These are phyloP conservation scores for Bubo scandiacus DNA, from an alignment of 2,113 vertebrate species.

Conservation along the genomic window DNA sequence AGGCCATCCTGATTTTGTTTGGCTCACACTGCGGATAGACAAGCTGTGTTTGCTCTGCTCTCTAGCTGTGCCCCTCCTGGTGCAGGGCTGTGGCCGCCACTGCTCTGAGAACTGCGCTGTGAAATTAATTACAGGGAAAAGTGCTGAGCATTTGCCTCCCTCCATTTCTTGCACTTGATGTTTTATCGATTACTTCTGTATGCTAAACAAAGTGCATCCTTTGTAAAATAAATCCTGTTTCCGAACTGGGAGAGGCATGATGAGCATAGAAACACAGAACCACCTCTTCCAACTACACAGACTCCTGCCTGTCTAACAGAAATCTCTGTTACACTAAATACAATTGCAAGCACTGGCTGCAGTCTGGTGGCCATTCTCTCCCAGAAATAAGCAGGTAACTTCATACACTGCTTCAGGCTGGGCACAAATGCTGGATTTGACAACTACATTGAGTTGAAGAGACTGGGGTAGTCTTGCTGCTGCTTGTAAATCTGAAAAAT, in stretches of 20 bases:
- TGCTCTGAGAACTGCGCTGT: background rate
- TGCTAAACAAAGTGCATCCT: background rate
- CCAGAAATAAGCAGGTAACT: background rate
- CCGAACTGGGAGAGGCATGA: background rate
- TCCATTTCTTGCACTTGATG: background rate
- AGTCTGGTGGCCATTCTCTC: background rate
- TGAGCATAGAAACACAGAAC: background rate
- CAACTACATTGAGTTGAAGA: background rate
- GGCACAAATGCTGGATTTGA: background rate
- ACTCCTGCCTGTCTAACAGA: background rate
- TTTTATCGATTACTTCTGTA: background rate
- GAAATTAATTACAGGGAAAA: conserved; percentile 46
- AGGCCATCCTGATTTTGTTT: background rate
- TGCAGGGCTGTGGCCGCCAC: background rate
- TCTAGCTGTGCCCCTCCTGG: background rate
- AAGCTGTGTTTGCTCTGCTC: conserved; percentile 9
- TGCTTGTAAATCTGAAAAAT: background rate
- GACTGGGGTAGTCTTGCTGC: background rate
- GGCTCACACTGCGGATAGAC: background rate
- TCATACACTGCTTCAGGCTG: accelerated
- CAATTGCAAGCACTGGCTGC: background rate
- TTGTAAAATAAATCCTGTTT: background rate
- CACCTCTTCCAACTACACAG: background rate
- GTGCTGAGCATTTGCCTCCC: conserved; percentile 36
- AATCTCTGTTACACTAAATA: background rate